Base-by-base conservation (phyloP, 2,888 invertebrate species). In the Lepidochrysops patricia region DNA sequence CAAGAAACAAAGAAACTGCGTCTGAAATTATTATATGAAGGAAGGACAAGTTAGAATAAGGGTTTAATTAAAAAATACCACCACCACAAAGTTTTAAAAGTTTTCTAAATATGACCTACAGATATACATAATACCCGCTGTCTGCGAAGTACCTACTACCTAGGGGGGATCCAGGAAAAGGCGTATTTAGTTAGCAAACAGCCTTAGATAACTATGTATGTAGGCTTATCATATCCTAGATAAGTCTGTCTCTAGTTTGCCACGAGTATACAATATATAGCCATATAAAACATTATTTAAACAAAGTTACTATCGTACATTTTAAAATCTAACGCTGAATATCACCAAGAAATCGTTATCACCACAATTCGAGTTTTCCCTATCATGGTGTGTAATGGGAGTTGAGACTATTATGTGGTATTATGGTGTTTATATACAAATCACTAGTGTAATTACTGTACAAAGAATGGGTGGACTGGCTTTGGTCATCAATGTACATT, bases 361-460 rank as follows among this genome's bases (percentile, higher is more conserved):
- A 26, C 27, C 2, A 7, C 15, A 13, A 54, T 29, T 27, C 19
- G 15, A 32, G 15, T 50, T 26, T 15, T 19, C 32, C 13, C 29
- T 54, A 32, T 32, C 29, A 54, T 54, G 54, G 1, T 12, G 15
- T 50, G 5, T 50, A 29, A 15, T 23, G 19, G 15, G 9, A 12
- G n/a, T n/a, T n/a, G n/a, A n/a, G n/a, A 54, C 19, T 29, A 54
- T 19, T 29, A 19, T 15, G 13, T 12, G 4, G 27, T 32, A 23
- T 54, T 54, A 32, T 32, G 32, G 32, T 54, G 19, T 27, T 54
- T 54, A 29, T 27, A 54, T 54, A 32, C 29, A 54, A 54, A 54
- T 54, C 32, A 52, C 27, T 15, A 15, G 7, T 26, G 26, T 52
- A 52, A 52, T 52, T 26, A 52, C 52, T 52, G 29, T 27, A 54